Evolutionary conservation across 2,888 invertebrate genomes (phyloP).

Genomic region (Plagiodera versicolora): DNA sequence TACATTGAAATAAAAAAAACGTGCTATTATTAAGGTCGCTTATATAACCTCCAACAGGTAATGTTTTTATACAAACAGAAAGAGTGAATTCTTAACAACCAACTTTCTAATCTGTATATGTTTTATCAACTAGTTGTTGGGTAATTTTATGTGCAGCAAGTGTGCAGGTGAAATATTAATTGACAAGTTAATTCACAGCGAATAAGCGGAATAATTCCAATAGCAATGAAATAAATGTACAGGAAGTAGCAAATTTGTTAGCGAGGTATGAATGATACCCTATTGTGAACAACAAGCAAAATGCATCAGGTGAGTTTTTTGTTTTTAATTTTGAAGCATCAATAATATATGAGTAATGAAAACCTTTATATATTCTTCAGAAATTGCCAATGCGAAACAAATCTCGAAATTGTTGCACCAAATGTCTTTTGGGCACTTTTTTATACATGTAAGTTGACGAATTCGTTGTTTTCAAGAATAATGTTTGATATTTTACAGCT

Average conservation of each 20-base stretch:
- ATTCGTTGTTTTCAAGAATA: not conserved
- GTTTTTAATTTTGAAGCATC: not conserved
- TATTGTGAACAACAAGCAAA: not conserved
- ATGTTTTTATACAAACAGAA: slow-evolving; percentile 10
- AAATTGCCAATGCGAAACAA: slow-evolving; percentile 20
- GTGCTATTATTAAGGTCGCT: slow-evolving; percentile 6
- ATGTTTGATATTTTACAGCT: slow-evolving; percentile 35
- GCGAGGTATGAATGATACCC: not conserved
- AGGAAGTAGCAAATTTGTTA: not conserved
- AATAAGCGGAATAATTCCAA: not conserved
- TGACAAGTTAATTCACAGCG: too few relatives aligned
- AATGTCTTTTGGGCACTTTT: slow-evolving; percentile 30
- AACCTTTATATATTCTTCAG: not conserved
- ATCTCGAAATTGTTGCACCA: slow-evolving; percentile 26
- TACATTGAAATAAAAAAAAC: not conserved
- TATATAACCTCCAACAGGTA: slow-evolving; percentile 13
- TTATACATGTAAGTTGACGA: slow-evolving; percentile 33
- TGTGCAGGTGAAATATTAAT: too few relatives aligned
- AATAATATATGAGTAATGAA: not conserved
- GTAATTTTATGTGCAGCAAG: not conserved
- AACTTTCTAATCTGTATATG: slow-evolving; percentile 9
- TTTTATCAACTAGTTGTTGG: not conserved
- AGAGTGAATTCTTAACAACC: not conserved
- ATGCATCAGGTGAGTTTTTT: not conserved
- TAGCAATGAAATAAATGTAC: not conserved